Conservation (phyloP, 1,140 invertebrate genomes). For the Diachasma alloeum region DNA sequence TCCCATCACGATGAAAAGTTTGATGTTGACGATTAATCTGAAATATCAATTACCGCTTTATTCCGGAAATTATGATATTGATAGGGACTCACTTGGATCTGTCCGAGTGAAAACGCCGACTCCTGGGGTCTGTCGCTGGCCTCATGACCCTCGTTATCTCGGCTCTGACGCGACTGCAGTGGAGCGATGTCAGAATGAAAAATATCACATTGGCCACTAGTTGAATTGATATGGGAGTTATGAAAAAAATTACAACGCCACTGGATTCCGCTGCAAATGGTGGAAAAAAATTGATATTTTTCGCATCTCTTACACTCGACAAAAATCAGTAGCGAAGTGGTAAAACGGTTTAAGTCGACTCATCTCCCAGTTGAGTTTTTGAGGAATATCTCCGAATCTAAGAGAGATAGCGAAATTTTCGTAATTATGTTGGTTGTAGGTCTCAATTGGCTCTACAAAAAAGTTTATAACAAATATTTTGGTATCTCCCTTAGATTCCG, state of each 20-base stretch:
- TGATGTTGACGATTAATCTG: constrained; percentile 75
- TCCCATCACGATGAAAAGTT: constrained; percentile 80
- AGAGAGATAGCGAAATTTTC: too few relatives aligned
- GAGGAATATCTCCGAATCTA: too few relatives aligned
- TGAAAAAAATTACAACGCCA: constrained; percentile 68
- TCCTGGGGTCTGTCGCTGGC: constrained; percentile 62
- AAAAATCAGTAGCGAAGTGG: too few relatives aligned
- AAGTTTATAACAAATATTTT: too few relatives aligned
- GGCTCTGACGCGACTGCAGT: constrained; percentile 74
- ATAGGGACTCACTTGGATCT: constrained; percentile 68
- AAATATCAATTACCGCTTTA: constrained; percentile 23
- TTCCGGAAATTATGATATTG: not conserved
- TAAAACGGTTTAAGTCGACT: too few relatives aligned
- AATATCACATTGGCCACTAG: constrained; percentile 71
- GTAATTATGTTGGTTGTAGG: too few relatives aligned
- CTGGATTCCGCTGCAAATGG: not conserved
- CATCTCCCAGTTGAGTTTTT: too few relatives aligned
- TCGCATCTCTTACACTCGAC: too few relatives aligned
- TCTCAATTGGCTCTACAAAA: too few relatives aligned
- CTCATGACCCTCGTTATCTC: constrained; percentile 72
- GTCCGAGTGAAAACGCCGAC: constrained; percentile 69
- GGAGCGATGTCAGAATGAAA: constrained; percentile 73
- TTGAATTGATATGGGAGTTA: constrained; percentile 70
- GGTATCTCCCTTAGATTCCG: too few relatives aligned
- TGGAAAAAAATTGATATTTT: not conserved